A percentile compares a stretch with the other conserved stretches of the same genome.
Evolutionary conservation across 1,140 invertebrate genomes (phyloP).

Genomic region (Papilio polytes): DNA sequence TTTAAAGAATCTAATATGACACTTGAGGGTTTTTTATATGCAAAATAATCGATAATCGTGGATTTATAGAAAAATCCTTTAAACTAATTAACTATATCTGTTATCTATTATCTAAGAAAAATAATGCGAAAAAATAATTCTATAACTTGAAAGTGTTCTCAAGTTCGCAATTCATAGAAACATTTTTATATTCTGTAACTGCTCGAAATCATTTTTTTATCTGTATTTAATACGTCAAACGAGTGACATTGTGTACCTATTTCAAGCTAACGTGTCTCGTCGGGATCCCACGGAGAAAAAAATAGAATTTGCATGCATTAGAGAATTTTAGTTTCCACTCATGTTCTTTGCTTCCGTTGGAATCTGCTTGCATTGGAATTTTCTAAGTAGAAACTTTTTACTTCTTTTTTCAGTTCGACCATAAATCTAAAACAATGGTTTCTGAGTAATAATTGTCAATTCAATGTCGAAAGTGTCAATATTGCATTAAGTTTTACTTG

Average conservation of each 20-base stretch:
- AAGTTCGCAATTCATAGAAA: not conserved
- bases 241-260: not conserved
- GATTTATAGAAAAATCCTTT: too few relatives aligned
- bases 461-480: not conserved
- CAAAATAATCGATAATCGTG: too few relatives aligned
- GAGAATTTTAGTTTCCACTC: conserved; percentile 32
- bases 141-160: not conserved
- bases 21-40: too few relatives aligned
- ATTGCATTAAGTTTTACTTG: not conserved
- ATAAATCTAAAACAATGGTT: conserved; percentile 13
- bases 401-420: conserved; percentile 16
- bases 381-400: conserved; percentile 29
- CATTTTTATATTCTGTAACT: not conserved
- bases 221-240: conserved; percentile 19
- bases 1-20: too few relatives aligned
- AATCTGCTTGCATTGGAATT: conserved; percentile 14
- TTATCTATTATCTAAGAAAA: too few relatives aligned
- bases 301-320: conserved; percentile 34
- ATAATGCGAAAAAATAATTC: too few relatives aligned
- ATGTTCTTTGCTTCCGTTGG: conserved; percentile 32
- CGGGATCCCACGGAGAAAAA: conserved; percentile 31
- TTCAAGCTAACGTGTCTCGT: not conserved
- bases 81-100: too few relatives aligned
- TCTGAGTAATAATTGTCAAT: not conserved
- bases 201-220: conserved; percentile 13